Conservation (phyloP, 2,113 vertebrate species). For the Acinonyx jubatus region DNA sequence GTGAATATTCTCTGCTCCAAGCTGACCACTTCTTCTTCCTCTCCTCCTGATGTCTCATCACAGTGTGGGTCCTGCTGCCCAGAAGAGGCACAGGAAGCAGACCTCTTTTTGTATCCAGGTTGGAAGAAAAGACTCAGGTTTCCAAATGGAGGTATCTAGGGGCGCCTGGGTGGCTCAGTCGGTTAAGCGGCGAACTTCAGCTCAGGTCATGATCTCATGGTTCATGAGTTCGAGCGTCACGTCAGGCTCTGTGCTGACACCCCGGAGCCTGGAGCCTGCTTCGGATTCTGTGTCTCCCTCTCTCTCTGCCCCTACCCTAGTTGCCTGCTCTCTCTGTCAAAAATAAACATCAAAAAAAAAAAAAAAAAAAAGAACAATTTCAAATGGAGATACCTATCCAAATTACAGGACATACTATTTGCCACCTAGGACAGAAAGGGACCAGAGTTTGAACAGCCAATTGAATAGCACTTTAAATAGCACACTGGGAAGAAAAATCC, state of each 20-base stretch:
- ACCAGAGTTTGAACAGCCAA: not conserved
- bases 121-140: not conserved
- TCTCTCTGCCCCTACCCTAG: too few relatives aligned
- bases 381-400: not conserved
- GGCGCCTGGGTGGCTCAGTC: too few relatives aligned
- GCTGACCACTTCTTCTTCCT: not conserved
- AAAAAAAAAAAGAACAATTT: not conserved
- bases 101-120: not conserved
- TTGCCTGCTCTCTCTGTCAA: too few relatives aligned
- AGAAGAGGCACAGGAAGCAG: not conserved
- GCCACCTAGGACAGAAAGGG: not conserved
- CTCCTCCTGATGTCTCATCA: not conserved
- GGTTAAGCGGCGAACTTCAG: too few relatives aligned
- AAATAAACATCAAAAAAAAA: too few relatives aligned
- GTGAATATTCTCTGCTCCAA: not conserved
- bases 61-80: not conserved
- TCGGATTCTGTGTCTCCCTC: too few relatives aligned
- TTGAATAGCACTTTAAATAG: not conserved
- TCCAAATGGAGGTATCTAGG: not conserved
- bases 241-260: too few relatives aligned
- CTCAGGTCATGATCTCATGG: too few relatives aligned
- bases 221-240: too few relatives aligned
- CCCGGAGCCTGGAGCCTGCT: too few relatives aligned
- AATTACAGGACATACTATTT: not conserved
- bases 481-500: not conserved